Conservation (phyloP, 2,113 vertebrate genomes). For the Phaetusa simplex region DNA sequence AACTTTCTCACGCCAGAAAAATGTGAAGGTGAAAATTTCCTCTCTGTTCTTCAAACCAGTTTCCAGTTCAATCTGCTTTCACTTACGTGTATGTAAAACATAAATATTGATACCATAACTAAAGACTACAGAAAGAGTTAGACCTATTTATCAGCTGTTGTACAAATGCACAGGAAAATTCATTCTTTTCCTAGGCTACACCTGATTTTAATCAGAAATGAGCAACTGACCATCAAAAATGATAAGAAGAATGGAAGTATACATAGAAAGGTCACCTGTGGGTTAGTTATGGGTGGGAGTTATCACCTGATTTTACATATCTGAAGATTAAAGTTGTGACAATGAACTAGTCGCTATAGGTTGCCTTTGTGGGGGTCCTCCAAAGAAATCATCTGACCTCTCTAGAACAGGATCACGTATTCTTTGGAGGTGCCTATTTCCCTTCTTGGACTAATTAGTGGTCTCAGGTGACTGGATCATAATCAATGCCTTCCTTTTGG, state of each 20-base stretch:
- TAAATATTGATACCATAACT: background rate
- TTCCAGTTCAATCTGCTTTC: background rate
- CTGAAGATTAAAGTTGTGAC: background rate
- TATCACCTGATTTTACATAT: background rate
- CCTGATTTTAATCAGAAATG: background rate
- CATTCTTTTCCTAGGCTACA: background rate
- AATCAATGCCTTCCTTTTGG: constrained; percentile 15
- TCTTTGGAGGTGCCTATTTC: background rate
- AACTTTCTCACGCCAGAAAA: background rate
- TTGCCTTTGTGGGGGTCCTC: background rate
- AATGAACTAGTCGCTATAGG: background rate
- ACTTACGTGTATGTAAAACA: background rate
- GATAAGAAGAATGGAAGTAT: background rate
- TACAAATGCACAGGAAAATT: background rate
- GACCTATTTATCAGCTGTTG: background rate
- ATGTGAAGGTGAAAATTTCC: background rate
- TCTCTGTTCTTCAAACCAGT: background rate
- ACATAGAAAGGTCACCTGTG: background rate
- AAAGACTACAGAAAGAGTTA: background rate
- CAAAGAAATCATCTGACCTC: background rate
- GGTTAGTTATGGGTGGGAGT: background rate
- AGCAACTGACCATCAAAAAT: background rate
- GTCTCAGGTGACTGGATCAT: background rate
- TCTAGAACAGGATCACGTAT: background rate
- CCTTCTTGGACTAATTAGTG: background rate